phyloP scores from a whole-genome alignment of 2,888 invertebrate species.

The Prosopocoilus inquinatus region DNA sequence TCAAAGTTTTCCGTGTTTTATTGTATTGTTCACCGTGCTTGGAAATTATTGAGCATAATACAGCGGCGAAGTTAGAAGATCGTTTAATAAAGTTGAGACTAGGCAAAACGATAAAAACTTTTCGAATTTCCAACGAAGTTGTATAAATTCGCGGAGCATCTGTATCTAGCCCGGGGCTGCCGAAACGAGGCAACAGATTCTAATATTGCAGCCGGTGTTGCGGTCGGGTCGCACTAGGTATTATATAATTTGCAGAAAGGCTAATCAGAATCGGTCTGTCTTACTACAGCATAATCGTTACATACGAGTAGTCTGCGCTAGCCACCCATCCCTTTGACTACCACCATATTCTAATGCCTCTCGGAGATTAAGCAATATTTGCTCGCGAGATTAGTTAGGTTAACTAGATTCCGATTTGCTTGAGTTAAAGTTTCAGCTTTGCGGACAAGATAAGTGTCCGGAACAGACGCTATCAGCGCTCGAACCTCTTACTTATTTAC shows the following conservation, averaged over 20 bases:
- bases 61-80: too few relatives aligned
- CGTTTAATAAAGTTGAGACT: too few relatives aligned
- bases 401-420: not conserved
- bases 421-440: not conserved
- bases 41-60: too few relatives aligned
- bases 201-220: slow-evolving; percentile 16
- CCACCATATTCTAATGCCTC: slow-evolving; percentile 2
- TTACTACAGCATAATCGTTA: slow-evolving; percentile 27
- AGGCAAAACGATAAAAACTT: too few relatives aligned
- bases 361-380: slow-evolving; percentile 10
- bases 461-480: too few relatives aligned
- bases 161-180: too few relatives aligned
- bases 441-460: too few relatives aligned
- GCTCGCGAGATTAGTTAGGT: slow-evolving; percentile 2
- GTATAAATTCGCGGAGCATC: too few relatives aligned
- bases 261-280: slow-evolving; percentile 27
- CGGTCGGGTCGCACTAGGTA: slow-evolving; percentile 21
- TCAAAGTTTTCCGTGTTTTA: too few relatives aligned
- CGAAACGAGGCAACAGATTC: not conserved
- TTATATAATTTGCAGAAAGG: slow-evolving; percentile 29
- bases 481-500: too few relatives aligned
- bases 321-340: slow-evolving; percentile 5
- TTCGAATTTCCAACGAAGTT: too few relatives aligned
- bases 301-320: slow-evolving; percentile 15
- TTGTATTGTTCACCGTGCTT: too few relatives aligned